Base-by-base conservation (phyloP, 2,113 vertebrate genomes). In the Platysteira castanea region DNA sequence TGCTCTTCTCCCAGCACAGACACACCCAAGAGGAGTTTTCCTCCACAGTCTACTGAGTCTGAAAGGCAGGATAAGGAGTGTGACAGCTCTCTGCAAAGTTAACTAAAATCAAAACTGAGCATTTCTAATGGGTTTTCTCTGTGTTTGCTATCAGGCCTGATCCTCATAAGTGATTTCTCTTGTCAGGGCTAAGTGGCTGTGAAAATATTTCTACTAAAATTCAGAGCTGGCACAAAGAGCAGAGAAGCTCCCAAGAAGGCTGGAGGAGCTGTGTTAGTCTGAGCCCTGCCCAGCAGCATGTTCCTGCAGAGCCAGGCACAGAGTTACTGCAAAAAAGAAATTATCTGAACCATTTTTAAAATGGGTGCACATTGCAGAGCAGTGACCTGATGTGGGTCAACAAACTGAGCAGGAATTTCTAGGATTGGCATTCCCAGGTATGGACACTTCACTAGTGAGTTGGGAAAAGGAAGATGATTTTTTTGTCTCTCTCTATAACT, bases 61-160 rank as follows among this genome's bases (percentile, higher is more conserved):
- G 49, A 83, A 94, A 90, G 68, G n/a, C 31, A 49, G 68, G 68
- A 18, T 73, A 28, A 86, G 41, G 46, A 57, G 30, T 42, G 41
- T 64, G 79, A 39, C 68, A 92, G 31, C 64, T 69, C 76, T 68
- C 46, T 86, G 46, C 37, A 54, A 65, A 95, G 31, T 81, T 74
- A 65, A 44, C 2, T 0, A 42, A 65, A 84, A 44, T 87, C 68
- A 87, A 80, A 84, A 6, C 44, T 11, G 42, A 87, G 27, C 69
- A 37, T 64, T 91, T 64, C 91, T 78, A 75, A 70, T 63, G 61
- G 39, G 8, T 87, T 93, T 94, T 78, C 49, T 59, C 70, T 59
- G 42, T 82, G 74, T 80, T 89, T 56, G 13, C 53, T 60, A 50
- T 87, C 74, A 89, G 84, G 26, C 37, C 61, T 47, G 44, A 83